A percentile compares a stretch with the other conserved stretches of the same genome.
Evolutionary conservation across 2,113 vertebrate species (phyloP).

Genomic region (Tyto alba): DNA sequence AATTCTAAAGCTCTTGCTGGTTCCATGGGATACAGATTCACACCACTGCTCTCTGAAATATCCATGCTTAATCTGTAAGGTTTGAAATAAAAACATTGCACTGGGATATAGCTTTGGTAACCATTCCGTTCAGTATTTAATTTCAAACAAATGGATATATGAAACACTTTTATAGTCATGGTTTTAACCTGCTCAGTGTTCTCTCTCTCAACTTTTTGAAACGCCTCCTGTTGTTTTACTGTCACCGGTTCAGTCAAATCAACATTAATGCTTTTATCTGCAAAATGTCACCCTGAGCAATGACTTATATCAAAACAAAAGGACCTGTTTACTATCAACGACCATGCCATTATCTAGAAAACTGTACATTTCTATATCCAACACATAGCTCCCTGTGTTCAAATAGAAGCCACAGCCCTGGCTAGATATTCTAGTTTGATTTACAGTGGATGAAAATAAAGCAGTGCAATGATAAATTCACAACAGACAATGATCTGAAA

Average conservation of each 20-base stretch:
- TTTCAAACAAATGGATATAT: neutral
- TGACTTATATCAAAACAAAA: neutral
- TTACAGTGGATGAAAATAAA: neutral
- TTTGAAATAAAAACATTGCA: neutral
- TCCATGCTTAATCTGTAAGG: constrained; percentile 71
- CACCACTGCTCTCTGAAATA: constrained; percentile 69
- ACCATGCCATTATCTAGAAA: neutral
- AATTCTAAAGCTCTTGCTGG: constrained; percentile 64
- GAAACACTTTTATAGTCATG: neutral
- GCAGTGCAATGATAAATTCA: neutral
- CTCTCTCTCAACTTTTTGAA: neutral
- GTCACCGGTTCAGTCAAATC: neutral
- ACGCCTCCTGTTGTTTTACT: neutral
- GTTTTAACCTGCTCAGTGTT: neutral
- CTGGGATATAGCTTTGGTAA: neutral
- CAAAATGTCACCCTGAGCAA: neutral
- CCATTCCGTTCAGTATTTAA: neutral
- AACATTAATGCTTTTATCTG: neutral
- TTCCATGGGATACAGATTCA: constrained; percentile 77
- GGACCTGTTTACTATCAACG: neutral
- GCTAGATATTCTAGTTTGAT: neutral
- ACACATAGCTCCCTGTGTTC: neutral
- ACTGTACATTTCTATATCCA: neutral
- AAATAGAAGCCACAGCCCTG: neutral
- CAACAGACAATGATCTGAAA: neutral